These are phyloP conservation scores for Scomberomorus guttatus DNA, from an alignment of 2,797 vertebrate species.

Conservation along the genomic window DNA sequence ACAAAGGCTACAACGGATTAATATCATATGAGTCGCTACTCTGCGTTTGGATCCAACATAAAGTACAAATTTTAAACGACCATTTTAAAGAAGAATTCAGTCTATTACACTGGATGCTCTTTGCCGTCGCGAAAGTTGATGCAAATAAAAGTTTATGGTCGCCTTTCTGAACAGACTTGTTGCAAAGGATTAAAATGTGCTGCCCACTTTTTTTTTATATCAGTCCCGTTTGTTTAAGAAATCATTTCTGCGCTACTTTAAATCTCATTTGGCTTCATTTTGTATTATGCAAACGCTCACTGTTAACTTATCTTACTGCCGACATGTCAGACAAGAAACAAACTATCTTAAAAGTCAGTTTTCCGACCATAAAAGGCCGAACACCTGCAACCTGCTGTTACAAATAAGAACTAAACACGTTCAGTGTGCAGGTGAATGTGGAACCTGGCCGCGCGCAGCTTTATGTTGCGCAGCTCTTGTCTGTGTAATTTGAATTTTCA, in stretches of 20 bases:
- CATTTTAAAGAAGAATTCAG: not conserved
- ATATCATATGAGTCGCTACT: constrained; percentile 13
- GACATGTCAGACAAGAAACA: constrained; percentile 19
- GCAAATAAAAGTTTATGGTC: constrained; percentile 28
- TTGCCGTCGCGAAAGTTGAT: not conserved
- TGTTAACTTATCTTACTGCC: not conserved
- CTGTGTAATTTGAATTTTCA: not conserved
- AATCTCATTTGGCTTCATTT: constrained; percentile 2
- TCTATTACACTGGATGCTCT: constrained; percentile 3
- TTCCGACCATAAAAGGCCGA: not conserved
- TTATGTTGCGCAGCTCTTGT: not conserved
- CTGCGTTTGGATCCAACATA: constrained; percentile 10
- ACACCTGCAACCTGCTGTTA: not conserved
- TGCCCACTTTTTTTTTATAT: not conserved
- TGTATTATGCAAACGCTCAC: not conserved
- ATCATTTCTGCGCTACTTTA: not conserved
- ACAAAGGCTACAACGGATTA: constrained; percentile 2
- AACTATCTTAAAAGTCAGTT: not conserved
- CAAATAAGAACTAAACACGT: not conserved
- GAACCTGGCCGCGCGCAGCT: constrained; percentile 6
- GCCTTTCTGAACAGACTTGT: constrained; percentile 20
- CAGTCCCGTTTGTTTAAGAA: not conserved
- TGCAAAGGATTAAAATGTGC: not conserved
- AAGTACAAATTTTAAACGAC: not conserved
- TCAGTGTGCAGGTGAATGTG: not conserved